Conservation (phyloP, 1,140 invertebrate species). For the Mycetomoellerius zeteki region DNA sequence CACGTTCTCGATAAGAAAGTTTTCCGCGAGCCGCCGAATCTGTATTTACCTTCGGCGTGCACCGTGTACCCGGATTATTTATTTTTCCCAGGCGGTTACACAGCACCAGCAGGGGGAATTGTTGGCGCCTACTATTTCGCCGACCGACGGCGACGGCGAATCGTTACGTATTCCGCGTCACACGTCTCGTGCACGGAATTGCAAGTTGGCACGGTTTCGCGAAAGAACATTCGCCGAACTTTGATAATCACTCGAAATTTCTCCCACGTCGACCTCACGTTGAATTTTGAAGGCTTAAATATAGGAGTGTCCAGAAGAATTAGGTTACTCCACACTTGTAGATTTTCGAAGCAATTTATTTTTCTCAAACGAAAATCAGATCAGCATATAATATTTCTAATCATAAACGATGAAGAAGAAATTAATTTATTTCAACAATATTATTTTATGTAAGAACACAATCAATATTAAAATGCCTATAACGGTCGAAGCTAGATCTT, state of each 20-base stretch:
- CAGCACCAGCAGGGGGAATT: neutral
- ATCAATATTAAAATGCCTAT: no score
- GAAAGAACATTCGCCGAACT: slow-evolving; percentile 45
- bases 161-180: slow-evolving; percentile 62
- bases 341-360: neutral
- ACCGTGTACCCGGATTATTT: slow-evolving; percentile 52
- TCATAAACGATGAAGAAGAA: neutral
- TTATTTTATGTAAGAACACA: no score
- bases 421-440: no score
- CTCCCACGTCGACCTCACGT: neutral
- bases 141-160: slow-evolving; percentile 21
- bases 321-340: neutral
- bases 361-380: slow-evolving; percentile 8
- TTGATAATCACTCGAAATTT: slow-evolving; percentile 60
- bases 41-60: slow-evolving; percentile 52
- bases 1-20: slow-evolving; percentile 54
- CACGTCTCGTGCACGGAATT: slow-evolving; percentile 53
- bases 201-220: slow-evolving; percentile 49
- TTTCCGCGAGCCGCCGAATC: slow-evolving; percentile 47
- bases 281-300: slow-evolving; percentile 1
- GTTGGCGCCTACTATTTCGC: slow-evolving; percentile 14
- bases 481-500: no score
- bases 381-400: neutral
- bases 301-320: neutral
- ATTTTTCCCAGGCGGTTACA: slow-evolving; percentile 59